phyloP scores from a whole-genome alignment of 2,888 invertebrate genomes.

The Epiblema foenella region DNA sequence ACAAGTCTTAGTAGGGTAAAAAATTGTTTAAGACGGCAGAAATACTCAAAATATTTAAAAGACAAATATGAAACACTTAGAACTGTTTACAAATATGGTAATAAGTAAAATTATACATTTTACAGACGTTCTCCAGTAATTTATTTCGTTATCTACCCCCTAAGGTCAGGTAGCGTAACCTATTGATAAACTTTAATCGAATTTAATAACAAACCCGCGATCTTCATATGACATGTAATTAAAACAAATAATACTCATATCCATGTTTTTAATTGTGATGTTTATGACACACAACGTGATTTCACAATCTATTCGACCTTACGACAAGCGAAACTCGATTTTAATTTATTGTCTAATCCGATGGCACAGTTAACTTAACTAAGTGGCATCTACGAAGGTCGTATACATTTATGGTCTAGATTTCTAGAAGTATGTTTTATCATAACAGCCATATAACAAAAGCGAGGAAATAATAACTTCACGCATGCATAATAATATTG shows the following conservation, averaged over 20 bases:
- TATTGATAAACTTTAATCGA: constrained; percentile 14
- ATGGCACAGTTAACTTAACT: constrained; percentile 54
- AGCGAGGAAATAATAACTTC: constrained; percentile 18
- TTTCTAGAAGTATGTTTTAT: constrained; percentile 4
- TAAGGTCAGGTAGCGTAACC: constrained; percentile 36
- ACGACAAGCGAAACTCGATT: constrained; percentile 39
- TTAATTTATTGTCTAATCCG: constrained; percentile 57
- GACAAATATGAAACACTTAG: neutral
- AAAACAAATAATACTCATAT: constrained; percentile 37
- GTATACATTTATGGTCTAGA: constrained; percentile 14
- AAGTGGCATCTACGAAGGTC: constrained; percentile 20
- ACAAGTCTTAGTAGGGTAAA: neutral
- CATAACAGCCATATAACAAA: constrained; percentile 27
- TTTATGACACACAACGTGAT: constrained; percentile 30
- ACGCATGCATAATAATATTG: constrained; percentile 26
- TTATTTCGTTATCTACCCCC: constrained; percentile 18
- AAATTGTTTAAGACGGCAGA: neutral
- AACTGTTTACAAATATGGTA: constrained; percentile 14
- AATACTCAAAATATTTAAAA: constrained; percentile 16
- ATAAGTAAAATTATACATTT: constrained; percentile 25
- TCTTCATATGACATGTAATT: constrained; percentile 17
- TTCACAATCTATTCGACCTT: constrained; percentile 45
- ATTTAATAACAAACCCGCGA: too few species aligned
- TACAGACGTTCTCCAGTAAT: constrained; percentile 2
- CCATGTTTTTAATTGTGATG: constrained; percentile 38